These are phyloP conservation scores for Chelon labrosus DNA, from an alignment of 2,797 vertebrate species.

Conservation along the genomic window DNA sequence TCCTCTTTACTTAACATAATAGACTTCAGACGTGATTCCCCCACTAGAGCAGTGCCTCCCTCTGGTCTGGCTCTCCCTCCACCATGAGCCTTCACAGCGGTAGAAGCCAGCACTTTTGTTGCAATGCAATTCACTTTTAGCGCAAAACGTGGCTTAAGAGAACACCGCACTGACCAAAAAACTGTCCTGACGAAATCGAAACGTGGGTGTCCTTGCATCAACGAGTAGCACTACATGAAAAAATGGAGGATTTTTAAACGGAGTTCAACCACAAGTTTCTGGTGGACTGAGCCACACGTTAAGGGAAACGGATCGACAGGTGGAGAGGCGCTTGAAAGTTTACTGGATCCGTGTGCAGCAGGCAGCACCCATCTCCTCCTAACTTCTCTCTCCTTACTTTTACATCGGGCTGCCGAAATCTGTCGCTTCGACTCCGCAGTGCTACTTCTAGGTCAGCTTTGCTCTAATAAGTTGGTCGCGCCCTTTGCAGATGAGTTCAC, in stretches of 20 bases:
- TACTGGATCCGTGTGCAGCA: background rate
- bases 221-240: background rate
- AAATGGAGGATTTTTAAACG: background rate
- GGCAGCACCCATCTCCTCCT: too few species aligned
- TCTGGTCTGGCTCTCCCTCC: background rate
- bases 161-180: background rate
- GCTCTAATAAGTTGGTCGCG: conserved; percentile 24
- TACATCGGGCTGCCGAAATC: too few species aligned
- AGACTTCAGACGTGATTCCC: background rate
- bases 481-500: conserved; percentile 6
- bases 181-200: background rate
- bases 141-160: background rate
- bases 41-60: background rate
- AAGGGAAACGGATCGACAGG: conserved; percentile 55
- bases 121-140: background rate
- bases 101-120: background rate
- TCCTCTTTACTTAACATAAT: background rate
- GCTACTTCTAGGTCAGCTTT: background rate
- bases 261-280: background rate
- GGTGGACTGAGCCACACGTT: conserved; percentile 1
- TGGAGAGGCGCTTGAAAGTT: conserved; percentile 56
- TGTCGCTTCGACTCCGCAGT: too few species aligned
- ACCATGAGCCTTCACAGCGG: too few species aligned
- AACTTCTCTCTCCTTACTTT: too few species aligned
- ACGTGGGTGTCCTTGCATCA: too few species aligned